Evolutionary conservation across 2,113 vertebrate species (phyloP), one percentile per base, ranked within the genome.

Genomic region (Myanophis thanlyinensis): DNA sequence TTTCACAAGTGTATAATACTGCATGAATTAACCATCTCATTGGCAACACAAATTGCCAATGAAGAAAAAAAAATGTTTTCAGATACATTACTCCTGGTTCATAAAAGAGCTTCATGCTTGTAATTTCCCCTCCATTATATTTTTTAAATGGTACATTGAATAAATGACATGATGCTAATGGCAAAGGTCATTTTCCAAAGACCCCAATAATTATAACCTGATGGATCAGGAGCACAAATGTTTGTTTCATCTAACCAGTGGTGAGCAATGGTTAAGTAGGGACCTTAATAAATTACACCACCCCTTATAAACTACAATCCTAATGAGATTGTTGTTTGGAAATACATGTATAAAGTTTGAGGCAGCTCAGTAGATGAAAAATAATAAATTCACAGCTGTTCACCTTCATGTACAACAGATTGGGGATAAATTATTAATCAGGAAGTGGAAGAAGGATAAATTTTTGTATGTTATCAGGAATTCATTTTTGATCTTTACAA

Each of bases 401-500:
- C 90, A 96, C 91, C 91, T 95, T 96, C 95, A 95, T 85, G 93
- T 97, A 97, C 93, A 97, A 95, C 95, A 95, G 95, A 96, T 94
- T 96, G 94, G 92, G 95, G 96, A 97, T 95, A 95, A 95, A 95
- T 96, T 96, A 95, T 86, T 97, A 91, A 96, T 96, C 96, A 94
- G 91, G 96, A 96, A 94, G 94, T 88, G 96, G 96, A 97, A 94
- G 40, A 54, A 89, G 40, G 30, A n/a, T 54, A 85, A 56, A 10
- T 94, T 96, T 96, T 96, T 94, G 95, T 96, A 94, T 95, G 91
- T 96, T 97, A 95, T 96, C 93, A 96, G 92, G 97, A 98, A 98
- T 94, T 92, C 92, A 94, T 93, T 97, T 98, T 98, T 99, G 98
- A 98, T 98, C 98, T 97, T 97, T 97, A 96, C 96, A 97, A 98